phyloP scores from a whole-genome alignment of 2,113 vertebrate genomes.

The Bos indicus region DNA sequence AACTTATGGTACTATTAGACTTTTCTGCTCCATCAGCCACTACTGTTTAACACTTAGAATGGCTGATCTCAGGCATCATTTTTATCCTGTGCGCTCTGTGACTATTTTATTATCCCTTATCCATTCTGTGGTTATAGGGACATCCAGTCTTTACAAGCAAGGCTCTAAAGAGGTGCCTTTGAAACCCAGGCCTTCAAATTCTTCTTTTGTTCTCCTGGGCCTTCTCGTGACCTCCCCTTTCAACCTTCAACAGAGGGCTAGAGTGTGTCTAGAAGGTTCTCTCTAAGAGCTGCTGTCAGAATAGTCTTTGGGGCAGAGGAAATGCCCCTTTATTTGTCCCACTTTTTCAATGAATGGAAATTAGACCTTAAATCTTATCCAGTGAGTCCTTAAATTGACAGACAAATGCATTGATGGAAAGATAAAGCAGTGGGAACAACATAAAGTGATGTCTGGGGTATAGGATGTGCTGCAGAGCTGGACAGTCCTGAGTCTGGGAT shows the following conservation, averaged over 20 bases:
- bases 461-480: not conserved
- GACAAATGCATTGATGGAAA: not conserved
- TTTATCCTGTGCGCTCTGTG: not conserved
- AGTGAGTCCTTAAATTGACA: not conserved
- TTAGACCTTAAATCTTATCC: not conserved
- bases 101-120: not conserved
- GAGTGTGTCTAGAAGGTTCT: not conserved
- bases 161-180: not conserved
- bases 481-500: not conserved
- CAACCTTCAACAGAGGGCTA: not conserved
- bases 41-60: not conserved
- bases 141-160: not conserved
- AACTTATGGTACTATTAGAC: not conserved
- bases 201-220: not conserved
- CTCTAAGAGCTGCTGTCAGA: not conserved
- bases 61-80: not conserved
- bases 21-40: not conserved
- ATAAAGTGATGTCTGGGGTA: rapidly evolving
- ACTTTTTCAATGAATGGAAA: not conserved
- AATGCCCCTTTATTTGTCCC: not conserved
- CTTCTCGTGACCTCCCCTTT: not conserved
- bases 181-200: not conserved
- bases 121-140: not conserved
- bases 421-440: not conserved
- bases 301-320: not conserved